These are phyloP conservation scores for Drosophila fungiperda DNA, from an alignment of 2,888 invertebrate genomes.

Conservation along the genomic window DNA sequence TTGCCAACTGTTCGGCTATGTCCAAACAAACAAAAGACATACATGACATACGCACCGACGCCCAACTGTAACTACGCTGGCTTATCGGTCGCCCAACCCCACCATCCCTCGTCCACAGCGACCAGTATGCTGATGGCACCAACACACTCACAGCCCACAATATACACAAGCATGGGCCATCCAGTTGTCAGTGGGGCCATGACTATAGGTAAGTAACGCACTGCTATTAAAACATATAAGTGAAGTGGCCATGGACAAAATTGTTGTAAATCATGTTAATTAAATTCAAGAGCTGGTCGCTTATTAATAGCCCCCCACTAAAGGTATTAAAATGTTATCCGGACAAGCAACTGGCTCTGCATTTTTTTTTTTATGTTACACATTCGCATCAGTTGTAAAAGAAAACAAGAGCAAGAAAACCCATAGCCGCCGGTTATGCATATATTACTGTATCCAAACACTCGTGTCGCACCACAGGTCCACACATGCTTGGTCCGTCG, in stretches of 20 bases:
- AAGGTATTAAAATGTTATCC: neutral
- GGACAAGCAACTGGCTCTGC: neutral
- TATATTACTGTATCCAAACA: neutral
- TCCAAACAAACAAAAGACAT: conserved; percentile 73
- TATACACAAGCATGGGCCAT: conserved; percentile 80
- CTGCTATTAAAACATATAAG: conserved; percentile 1
- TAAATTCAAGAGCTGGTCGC: conserved; percentile 3
- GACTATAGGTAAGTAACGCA: conserved; percentile 79
- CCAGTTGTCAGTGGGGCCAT: conserved; percentile 78
- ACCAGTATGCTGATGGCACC: conserved; percentile 84
- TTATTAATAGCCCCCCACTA: neutral
- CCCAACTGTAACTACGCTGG: conserved; percentile 82
- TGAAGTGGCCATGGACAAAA: conserved; percentile 1
- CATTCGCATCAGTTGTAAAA: neutral
- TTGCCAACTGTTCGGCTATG: conserved; percentile 47
- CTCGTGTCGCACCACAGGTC: conserved; percentile 56
- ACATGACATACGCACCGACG: conserved; percentile 84
- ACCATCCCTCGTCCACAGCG: conserved; percentile 70
- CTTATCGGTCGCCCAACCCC: conserved; percentile 70
- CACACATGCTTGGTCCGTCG: conserved; percentile 77
- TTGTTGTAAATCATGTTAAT: conserved; percentile 7
- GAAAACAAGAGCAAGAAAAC: neutral
- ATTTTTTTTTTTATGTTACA: neutral
- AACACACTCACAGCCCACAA: conserved; percentile 77
- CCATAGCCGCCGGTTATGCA: neutral